Evolutionary conservation across 2,888 invertebrate species (phyloP), one percentile per base, ranked within the genome.

Genomic region (Brenthis ino): DNA sequence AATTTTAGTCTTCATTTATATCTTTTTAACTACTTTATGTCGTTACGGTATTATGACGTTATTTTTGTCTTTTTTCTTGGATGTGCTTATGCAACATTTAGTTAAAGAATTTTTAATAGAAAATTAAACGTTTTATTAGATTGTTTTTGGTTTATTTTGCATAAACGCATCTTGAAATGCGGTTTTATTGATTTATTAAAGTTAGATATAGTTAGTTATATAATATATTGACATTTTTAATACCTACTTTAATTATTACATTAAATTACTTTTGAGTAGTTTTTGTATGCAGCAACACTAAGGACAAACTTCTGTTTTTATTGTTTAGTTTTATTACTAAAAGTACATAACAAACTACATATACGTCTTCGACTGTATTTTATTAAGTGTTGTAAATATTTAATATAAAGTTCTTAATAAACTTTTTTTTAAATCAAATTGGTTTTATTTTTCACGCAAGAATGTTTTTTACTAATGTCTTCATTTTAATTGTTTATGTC

Each of bases 301-400:
- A 43, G 8, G 2, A 43, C 11, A 43, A 12, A 13, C 20, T 57
- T 69, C 58, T 66, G 65, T 65, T 65, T 51, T 57, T 70, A 70
- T 70, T 72, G 72, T 75, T 68, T 72, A 68, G 70, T 70, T 77
- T 72, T 72, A 76, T 73, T 75, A 75, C 72, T 80, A 68, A 76
- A 85, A 87, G 86, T 88, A 88, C 87, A 88, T 78, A 79, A 83
- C 78, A 79, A 81, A 83, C 79, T 28, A 28, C 28, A 28, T 81
- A 79, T 79, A 77, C 77, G 78, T 37, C 37, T 74, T 77, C 79
- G 76, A 77, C 80, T 76, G 73, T 84, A 83, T 81, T 77, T 80
- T 81, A 80, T 79, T 80, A 78, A 77, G 80, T 81, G 83, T 85
- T 88, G 88, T 88, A 88, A 88, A 88, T 88, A 88, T 78, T 28